Base-by-base conservation (phyloP, 2,797 vertebrate genomes). In the Chloroceryle inda region DNA sequence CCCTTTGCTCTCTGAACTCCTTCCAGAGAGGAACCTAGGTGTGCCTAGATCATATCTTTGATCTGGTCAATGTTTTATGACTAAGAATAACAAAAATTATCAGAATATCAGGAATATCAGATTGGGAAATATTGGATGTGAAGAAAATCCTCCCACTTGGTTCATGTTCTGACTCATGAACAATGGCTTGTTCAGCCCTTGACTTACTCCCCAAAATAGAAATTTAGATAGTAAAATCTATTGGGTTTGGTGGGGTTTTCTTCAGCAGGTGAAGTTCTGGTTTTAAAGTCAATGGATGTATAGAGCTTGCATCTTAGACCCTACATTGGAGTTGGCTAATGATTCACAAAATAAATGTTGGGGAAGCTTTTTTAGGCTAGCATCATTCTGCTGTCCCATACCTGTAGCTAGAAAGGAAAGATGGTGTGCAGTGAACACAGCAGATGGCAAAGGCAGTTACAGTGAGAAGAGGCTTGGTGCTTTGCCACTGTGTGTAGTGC, bases 371-470 rank as follows among this genome's bases (percentile, higher is more conserved):
- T 82, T 75, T 27, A 56, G 52, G 16, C 16, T 44, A 40, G 14
- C 5, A 73, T 85, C 20, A 22, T 86, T 93, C 49, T 88, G 13
- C 49, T 89, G 37, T 63, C 71, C 45, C 45, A 27, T 72, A 56
- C 27, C 33, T 69, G 59, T 21, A 42, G 45, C 79, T 83, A 94
- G 78, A 86, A 82, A 85, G 37, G 26, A 86, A 86, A 86, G 47
- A 76, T 80, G 55, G 79, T 77, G 35, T 9, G 3, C 44, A 68
- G 0, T 59, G 62, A 75, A 33, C 29, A 23, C 1, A 21, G n/a
- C 91, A 95, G 94, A 97, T 94, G 95, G 91, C 62, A 88, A 92
- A 89, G n/a, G 50, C 66, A 87, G 56, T 90, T 87, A 88, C 22
- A 88, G 47, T 38, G 40, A 56, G 50, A 91, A 90, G 67, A 91